A percentile compares a stretch with the other conserved stretches of the same genome.
phyloP scores from a whole-genome alignment of 2,113 vertebrate species.

The Entelurus aequoreus region DNA sequence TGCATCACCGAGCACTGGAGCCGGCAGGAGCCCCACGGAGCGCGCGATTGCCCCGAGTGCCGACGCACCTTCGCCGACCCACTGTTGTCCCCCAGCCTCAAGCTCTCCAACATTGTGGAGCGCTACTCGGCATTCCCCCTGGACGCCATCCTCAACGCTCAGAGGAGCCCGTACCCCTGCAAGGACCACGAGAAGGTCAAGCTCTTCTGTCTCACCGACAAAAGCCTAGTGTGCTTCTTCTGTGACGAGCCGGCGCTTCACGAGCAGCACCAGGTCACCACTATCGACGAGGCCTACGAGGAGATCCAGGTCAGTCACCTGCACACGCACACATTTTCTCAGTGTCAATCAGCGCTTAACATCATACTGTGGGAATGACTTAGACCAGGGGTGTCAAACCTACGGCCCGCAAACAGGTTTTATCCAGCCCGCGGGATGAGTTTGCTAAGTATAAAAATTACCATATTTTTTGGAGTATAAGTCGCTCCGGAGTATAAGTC shows the following conservation, averaged over 20 bases:
- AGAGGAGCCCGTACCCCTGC: conserved; percentile 86
- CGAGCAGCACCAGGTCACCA: conserved; percentile 96
- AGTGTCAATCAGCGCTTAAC: conserved; percentile 22
- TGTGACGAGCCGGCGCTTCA: conserved; percentile 91
- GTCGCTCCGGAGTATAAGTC: too few relatives aligned
- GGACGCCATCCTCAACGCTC: conserved; percentile 91
- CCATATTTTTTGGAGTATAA: too few relatives aligned
- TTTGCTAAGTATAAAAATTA: too few relatives aligned
- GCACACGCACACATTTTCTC: conserved; percentile 22
- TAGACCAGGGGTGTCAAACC: too few relatives aligned
- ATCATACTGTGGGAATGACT: conserved; percentile 10
- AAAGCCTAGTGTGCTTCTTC: conserved; percentile 94
- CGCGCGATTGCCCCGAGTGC: conserved; percentile 92
- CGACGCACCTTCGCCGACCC: conserved; percentile 88
- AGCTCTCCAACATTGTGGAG: conserved; percentile 97
- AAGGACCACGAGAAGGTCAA: conserved; percentile 98
- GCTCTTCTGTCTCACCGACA: conserved; percentile 96
- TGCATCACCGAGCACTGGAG: conserved; percentile 98
- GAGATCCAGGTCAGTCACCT: conserved; percentile 85
- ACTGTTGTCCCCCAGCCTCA: conserved; percentile 89
- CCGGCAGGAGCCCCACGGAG: conserved; percentile 84
- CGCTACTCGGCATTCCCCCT: conserved; percentile 92
- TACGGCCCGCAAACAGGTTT: too few relatives aligned
- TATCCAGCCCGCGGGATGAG: too few relatives aligned
- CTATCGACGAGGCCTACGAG: conserved; percentile 91